phyloP scores from a whole-genome alignment of 2,888 invertebrate species.

The Mycalesis mineus region DNA sequence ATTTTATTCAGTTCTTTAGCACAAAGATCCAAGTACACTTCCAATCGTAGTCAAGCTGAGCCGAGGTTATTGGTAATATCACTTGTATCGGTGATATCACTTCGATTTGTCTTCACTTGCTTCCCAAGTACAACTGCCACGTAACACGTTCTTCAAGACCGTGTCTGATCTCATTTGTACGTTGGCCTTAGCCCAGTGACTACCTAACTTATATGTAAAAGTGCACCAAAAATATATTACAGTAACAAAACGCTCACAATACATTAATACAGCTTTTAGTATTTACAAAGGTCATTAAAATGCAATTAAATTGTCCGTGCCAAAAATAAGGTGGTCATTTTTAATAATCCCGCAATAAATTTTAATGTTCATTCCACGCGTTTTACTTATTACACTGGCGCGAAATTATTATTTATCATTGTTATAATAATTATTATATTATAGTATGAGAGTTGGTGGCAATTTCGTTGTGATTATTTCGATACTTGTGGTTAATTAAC shows the following conservation, averaged over 20 bases:
- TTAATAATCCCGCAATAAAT: slow-evolving; percentile 5
- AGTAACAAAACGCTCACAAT: background rate
- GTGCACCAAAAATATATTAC: background rate
- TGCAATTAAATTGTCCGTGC: background rate
- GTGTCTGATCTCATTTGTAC: too few relatives aligned
- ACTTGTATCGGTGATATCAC: too few relatives aligned
- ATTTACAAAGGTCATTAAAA: background rate
- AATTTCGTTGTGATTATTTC: background rate
- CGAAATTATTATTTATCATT: slow-evolving; percentile 5
- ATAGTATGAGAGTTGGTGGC: background rate
- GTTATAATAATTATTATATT: background rate
- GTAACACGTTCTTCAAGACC: too few relatives aligned
- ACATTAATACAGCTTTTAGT: background rate
- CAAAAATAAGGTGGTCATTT: background rate
- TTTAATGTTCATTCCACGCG: background rate
- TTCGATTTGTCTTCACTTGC: too few relatives aligned
- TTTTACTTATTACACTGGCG: background rate
- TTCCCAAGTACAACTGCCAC: too few relatives aligned
- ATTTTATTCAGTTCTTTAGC: too few relatives aligned
- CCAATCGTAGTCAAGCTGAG: too few relatives aligned
- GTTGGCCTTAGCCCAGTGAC: too few relatives aligned
- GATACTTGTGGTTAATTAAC: too few relatives aligned
- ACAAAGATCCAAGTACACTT: too few relatives aligned
- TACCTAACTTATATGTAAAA: background rate
- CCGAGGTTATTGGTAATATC: too few relatives aligned